A percentile compares a stretch with the other conserved stretches of the same genome.
Conservation (phyloP, 2,797 vertebrate genomes). For the Sebastes cheni region DNA sequence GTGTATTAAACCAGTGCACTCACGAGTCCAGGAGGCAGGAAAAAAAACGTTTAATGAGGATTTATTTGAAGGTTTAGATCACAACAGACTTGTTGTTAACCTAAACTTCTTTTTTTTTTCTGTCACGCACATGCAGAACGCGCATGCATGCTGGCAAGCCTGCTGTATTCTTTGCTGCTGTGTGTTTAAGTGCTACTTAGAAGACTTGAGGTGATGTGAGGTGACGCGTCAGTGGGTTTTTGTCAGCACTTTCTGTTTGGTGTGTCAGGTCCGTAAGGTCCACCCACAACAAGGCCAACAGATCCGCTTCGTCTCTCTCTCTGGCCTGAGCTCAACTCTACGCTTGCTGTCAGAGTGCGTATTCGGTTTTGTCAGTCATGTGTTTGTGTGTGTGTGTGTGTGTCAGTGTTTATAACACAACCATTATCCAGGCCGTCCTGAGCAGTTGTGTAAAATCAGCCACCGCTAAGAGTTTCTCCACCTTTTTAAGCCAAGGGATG, state of each 20-base stretch:
- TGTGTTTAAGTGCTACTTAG: constrained; percentile 18
- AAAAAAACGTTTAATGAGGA: neutral
- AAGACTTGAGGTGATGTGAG: constrained; percentile 27
- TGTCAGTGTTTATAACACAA: constrained; percentile 19
- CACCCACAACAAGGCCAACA: constrained; percentile 20
- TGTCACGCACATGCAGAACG: neutral
- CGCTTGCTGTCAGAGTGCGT: constrained; percentile 47
- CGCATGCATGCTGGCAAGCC: neutral
- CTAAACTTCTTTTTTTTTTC: neutral
- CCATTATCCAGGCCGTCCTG: constrained; percentile 22
- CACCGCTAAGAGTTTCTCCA: constrained; percentile 33
- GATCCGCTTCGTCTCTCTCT: constrained; percentile 42
- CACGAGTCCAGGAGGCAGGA: neutral
- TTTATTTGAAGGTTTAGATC: constrained; percentile 1
- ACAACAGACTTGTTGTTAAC: neutral
- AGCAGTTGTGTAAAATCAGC: constrained; percentile 42
- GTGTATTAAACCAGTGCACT: neutral
- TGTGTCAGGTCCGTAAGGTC: constrained; percentile 27
- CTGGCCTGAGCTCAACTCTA: constrained; percentile 50
- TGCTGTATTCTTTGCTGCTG: neutral
- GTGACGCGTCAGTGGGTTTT: constrained; percentile 36
- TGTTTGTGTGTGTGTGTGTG: constrained; percentile 4
- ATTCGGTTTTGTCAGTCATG: constrained; percentile 40
- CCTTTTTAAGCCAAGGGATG: constrained; percentile 32
- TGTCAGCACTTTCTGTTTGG: constrained; percentile 32